Base-by-base conservation (phyloP, 2,797 vertebrate genomes). In the Coregonus ussuriensis region DNA sequence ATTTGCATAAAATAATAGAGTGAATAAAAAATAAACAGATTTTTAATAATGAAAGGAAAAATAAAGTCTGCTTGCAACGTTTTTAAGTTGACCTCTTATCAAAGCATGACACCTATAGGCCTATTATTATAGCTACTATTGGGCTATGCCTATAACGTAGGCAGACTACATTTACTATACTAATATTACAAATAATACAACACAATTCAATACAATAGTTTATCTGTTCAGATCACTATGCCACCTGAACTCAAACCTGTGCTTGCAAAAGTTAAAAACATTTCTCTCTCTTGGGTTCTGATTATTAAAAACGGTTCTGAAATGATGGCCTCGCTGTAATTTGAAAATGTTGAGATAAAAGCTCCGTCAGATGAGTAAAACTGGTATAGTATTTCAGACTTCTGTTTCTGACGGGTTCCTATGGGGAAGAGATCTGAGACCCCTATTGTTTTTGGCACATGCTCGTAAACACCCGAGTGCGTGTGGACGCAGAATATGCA, bases 361-460 rank as follows among this genome's bases (percentile, higher is more conserved):
- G 72, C 80, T 81, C 59, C 25, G 66, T 3, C 59, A 33, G 54
- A 18, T 16, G 71, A 70, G 77, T 18, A 62, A 74, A 80, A 74
- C 33, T 65, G 41, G 67, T 31, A 63, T 53, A 72, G 71, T 71
- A 78, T 56, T 52, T 62, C 9, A 82, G 62, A 69, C 66, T 16
- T 81, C 73, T 72, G 53, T 79, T 83, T 83, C 65, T 56, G 76
- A 0, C 67, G 68, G 41, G 31, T 21, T 75, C 71, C 81, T 76
- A 47, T 33, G 73, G 69, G n/a, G 15, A 78, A 73, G 37, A 77
- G 54, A 88, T 86, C 53, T 33, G 72, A 83, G 72, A 83, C 65
- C 25, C 25, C 25, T 4, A 63, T 74, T 77, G 74, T 82, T 71
- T 80, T 37, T 66, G 77, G 18, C 18, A 3, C 41, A 56, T 51